Base-by-base conservation (phyloP, 2,888 invertebrate genomes). In the Synanthedon vespiformis region DNA sequence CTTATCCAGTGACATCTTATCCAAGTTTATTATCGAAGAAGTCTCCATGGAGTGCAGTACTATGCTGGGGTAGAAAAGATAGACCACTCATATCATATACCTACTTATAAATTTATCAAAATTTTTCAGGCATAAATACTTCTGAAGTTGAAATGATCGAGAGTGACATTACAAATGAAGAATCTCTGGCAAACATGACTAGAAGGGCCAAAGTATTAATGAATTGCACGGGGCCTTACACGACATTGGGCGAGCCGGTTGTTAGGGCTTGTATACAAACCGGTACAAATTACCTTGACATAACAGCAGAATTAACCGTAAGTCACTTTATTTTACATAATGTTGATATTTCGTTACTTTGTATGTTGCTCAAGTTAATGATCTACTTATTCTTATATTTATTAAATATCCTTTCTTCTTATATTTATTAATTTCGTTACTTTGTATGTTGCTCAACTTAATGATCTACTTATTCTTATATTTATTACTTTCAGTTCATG, bases 221-320 rank as follows among this genome's bases (percentile, higher is more conserved):
- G 49, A 80, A 80, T 54, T 72, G 76, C 27, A 73, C 74, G 0
- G 78, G 80, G 0, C 79, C 79, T 0, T 71, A 68, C 55, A 61
- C 66, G 1, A 13, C 63, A 6, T 56, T 72, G 4, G 71, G 79
- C 49, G 70, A 67, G 27, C 62, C 64, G 0, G 66, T 80, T 4
- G 70, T 80, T 3, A 65, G 68, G 56, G 68, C 73, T n/a, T 80
- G 80, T 51, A 63, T 80, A n/a, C 59, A 65, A 51, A 61, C 66
- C 10, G 61, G 59, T 16, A 78, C 79, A 1, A 73, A 79, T 55
- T 80, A 77, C 50, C 62, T 79, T 12, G 80, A 80, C 52, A 73
- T 80, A 55, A 76, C 80, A 1, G 77, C 76, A 1, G 80, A 80
- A 61, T 56, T 74, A 16, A 65, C 70, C 56, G 80, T 80, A 61